Base-by-base conservation (phyloP, 2,797 vertebrate genomes). In the Borostomias antarcticus region DNA sequence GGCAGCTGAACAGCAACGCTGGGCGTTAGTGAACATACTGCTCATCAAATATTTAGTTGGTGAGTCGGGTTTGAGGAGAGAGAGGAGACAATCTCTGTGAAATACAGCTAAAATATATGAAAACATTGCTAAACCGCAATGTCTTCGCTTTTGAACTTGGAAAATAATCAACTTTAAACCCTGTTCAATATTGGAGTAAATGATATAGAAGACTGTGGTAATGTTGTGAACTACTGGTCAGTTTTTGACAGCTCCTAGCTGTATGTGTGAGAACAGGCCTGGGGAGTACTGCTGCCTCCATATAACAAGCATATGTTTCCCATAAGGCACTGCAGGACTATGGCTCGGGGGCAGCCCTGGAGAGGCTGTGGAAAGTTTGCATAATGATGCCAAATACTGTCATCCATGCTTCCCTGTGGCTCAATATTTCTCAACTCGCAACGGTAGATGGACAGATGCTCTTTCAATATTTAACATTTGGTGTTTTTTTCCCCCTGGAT, bases 11-110 rank as follows among this genome's bases (percentile, higher is more conserved):
- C 43, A 26, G 60, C 74, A 59, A 82, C 69, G 32, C 7, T 28
- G 59, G 17, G n/a, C n/a, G n/a, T 29, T 13, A 84, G 79, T 76
- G 66, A 85, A 73, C 83, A 81, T 87, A 80, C 80, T 86, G 74
- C 70, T 58, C 73, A 85, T 91, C 70, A 62, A 86, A 89, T 89
- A 85, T 89, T 91, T 88, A 58, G 86, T 76, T 33, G 62, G 56
- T 69, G 58, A 69, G 81, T n/a, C 4, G 37, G 21, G 25, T 48
- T 61, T 7, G 40, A 45, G 4, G n/a, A n/a, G 17, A n/a, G 17
- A 45, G n/a, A 45, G 15, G n/a, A 45, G 13, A n/a, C 13, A n/a
- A 45, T 45, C 13, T n/a, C n/a, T 5, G 40, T 45, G 40, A 17
- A 45, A n/a, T 17, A 45, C 13, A 17, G 40, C 13, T 9, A 13